Conservation (phyloP, 2,113 vertebrate species). For the Indicator maculatus region DNA sequence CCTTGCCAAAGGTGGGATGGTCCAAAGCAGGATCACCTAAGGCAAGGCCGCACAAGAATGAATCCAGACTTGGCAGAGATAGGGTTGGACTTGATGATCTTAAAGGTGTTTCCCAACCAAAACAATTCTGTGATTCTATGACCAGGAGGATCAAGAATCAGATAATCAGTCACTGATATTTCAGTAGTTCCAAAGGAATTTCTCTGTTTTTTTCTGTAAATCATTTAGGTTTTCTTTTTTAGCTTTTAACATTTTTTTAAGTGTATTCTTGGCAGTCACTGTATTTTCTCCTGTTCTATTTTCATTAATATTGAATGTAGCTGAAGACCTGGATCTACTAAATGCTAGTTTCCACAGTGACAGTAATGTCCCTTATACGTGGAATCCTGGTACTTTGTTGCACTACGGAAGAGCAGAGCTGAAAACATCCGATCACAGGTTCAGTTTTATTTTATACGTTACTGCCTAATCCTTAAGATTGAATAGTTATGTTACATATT, state of each 20-base stretch:
- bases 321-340: constrained; percentile 93
- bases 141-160: background rate
- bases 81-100: no score
- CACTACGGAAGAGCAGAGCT: constrained; percentile 95
- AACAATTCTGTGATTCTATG: no score
- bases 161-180: background rate
- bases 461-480: background rate
- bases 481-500: background rate
- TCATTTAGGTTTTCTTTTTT: background rate
- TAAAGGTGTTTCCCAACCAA: no score
- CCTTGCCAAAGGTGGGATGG: no score
- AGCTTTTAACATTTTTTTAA: background rate
- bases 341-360: constrained; percentile 84
- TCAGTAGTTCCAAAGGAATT: background rate
- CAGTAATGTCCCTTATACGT: constrained; percentile 81
- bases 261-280: background rate
- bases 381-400: constrained; percentile 90
- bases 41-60: no score
- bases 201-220: background rate
- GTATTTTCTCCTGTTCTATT: background rate
- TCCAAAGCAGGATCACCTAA: no score
- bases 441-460: background rate
- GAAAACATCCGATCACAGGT: constrained; percentile 99
- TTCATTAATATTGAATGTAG: constrained; percentile 64
- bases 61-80: no score